Conservation (phyloP, 2,113 vertebrate genomes). For the Melanerpes formicivorus region DNA sequence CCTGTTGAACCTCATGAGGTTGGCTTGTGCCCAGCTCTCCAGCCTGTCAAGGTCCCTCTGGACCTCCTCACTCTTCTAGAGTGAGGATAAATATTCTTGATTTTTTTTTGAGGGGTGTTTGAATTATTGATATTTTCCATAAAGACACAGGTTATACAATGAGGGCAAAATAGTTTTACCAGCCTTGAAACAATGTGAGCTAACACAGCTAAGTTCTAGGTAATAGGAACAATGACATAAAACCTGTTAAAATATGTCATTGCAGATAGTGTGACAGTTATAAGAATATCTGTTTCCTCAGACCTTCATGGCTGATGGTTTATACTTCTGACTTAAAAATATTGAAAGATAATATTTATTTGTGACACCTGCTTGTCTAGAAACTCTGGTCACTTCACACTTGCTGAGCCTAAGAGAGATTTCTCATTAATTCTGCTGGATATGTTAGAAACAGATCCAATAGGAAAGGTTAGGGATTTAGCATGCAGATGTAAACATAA, state of each 20-base stretch:
- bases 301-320: neutral
- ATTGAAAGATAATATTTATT: neutral
- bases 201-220: neutral
- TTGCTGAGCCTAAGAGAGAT: neutral
- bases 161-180: neutral
- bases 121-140: constrained; percentile 30
- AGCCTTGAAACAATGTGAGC: neutral
- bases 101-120: constrained; percentile 19
- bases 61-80: neutral
- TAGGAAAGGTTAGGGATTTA: neutral
- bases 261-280: neutral
- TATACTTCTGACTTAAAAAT: neutral
- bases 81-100: neutral
- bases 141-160: neutral
- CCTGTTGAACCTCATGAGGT: too few species aligned
- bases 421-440: neutral
- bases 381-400: neutral
- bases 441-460: neutral
- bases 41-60: too few species aligned
- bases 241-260: neutral
- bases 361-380: neutral
- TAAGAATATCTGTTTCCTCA: neutral
- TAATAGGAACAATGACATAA: neutral
- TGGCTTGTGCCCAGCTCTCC: too few species aligned
- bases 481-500: neutral